Evolutionary conservation across 2,113 vertebrate genomes (phyloP).

Genomic region (Gopherus evgoodei): DNA sequence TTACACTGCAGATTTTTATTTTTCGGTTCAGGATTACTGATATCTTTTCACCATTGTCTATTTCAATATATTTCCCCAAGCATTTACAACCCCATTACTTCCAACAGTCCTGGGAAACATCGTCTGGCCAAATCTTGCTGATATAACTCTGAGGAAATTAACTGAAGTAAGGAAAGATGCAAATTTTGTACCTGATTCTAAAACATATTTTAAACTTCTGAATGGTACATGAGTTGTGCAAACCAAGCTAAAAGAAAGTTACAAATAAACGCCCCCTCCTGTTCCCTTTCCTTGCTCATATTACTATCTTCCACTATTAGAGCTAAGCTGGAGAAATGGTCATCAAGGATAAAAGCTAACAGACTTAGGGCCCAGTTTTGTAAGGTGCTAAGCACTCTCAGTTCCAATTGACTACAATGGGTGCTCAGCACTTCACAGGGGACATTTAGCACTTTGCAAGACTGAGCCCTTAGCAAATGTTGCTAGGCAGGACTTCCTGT

Average conservation of each 20-base stretch:
- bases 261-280: neutral
- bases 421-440: neutral
- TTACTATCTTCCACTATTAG: neutral
- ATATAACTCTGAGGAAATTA: neutral
- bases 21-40: neutral
- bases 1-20: neutral
- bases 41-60: neutral
- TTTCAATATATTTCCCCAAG: neutral
- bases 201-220: neutral
- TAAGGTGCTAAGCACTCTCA: neutral
- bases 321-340: neutral
- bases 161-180: neutral
- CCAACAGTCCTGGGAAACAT: neutral
- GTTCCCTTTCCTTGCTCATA: neutral
- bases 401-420: neutral
- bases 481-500: neutral
- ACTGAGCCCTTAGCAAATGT: neutral
- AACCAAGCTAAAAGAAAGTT: neutral
- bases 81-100: slow-evolving; percentile 1
- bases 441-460: neutral
- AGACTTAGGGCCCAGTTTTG: neutral
- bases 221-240: neutral
- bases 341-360: neutral
- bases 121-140: neutral
- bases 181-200: neutral